Base-by-base conservation (phyloP, 2,888 invertebrate genomes). In the Nebria salina region DNA sequence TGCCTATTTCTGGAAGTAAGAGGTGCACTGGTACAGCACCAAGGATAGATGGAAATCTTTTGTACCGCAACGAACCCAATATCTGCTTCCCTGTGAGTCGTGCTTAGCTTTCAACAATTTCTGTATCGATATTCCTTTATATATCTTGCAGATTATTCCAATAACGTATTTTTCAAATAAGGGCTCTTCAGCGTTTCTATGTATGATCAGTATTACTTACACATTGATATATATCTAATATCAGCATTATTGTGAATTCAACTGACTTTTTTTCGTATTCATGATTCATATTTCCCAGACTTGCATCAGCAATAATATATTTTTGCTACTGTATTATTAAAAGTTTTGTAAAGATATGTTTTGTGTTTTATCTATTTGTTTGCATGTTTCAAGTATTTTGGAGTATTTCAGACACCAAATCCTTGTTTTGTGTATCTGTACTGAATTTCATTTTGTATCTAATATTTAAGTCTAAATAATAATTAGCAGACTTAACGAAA, bases 61-160 rank as follows among this genome's bases (percentile, higher is more conserved):
- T 74, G 42, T 64, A 8, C 54, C 54, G 13, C 54, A 54, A 26
- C 43, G 65, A 75, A 54, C 70, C 80, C 75, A 80, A 80, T 80
- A 80, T 75, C 75, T 80, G 70, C 75, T 75, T 42, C 11, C 34
- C 75, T n/a, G 66, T 42, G 74, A 73, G 13, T 80, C 72, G 26
- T 64, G 75, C 54, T 80, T 80, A 80, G 75, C 64, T 75, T 80
- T 80, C 75, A 75, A 70, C 70, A 80, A 26, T 8, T 8, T 75
- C 75, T 80, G 75, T 68, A 79, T 79, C 79, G 75, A 75, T 79
- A 72, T 79, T 65, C 75, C 66, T 75, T 79, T 79, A 79, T 79
- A 54, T 54, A 64, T 76, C 54, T 77, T 77, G 20, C 43, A 77
- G 26, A 70, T 66, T 54, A 54, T 54, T 8, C 54, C 54, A 54